Percentiles rank a stretch among this genome's conserved stretches.
Conservation (phyloP, 2,113 vertebrate genomes). For the Prionailurus bengalensis region DNA sequence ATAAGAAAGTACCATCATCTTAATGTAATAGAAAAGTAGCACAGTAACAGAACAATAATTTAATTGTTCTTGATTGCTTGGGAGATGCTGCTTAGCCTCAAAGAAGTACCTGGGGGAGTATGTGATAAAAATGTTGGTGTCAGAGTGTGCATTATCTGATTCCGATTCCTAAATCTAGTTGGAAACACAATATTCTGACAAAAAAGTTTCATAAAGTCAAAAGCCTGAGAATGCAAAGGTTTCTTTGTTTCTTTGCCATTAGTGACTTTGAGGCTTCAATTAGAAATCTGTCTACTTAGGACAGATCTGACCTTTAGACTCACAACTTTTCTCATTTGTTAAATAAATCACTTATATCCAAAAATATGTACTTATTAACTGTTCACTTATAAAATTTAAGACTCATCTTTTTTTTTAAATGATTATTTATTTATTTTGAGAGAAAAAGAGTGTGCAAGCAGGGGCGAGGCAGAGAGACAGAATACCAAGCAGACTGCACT, state of each 20-base stretch:
- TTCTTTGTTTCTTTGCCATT: neutral
- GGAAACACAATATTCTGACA: slow-evolving; percentile 29
- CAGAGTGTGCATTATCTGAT: neutral
- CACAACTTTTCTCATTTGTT: neutral
- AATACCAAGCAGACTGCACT: no score
- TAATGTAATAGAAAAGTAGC: slow-evolving; percentile 61
- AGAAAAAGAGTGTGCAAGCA: no score
- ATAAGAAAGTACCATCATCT: slow-evolving; percentile 49
- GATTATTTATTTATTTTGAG: no score
- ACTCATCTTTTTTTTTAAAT: neutral
- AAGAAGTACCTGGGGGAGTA: neutral
- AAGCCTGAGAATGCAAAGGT: neutral
- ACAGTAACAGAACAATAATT: slow-evolving; percentile 49
- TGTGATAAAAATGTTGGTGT: neutral
- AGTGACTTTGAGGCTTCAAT: neutral
- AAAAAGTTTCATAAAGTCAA: neutral
- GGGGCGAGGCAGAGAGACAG: no score
- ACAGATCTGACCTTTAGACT: slow-evolving; percentile 24
- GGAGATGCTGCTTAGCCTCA: slow-evolving; percentile 2
- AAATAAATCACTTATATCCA: neutral
- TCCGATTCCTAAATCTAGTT: slow-evolving; percentile 36
- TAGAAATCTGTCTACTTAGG: neutral
- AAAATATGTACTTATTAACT: neutral
- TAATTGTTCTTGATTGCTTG: slow-evolving; percentile 66
- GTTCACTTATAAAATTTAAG: neutral